These are phyloP conservation scores for Oryzias woworae DNA, from an alignment of 2,113 vertebrate species.

Conservation along the genomic window DNA sequence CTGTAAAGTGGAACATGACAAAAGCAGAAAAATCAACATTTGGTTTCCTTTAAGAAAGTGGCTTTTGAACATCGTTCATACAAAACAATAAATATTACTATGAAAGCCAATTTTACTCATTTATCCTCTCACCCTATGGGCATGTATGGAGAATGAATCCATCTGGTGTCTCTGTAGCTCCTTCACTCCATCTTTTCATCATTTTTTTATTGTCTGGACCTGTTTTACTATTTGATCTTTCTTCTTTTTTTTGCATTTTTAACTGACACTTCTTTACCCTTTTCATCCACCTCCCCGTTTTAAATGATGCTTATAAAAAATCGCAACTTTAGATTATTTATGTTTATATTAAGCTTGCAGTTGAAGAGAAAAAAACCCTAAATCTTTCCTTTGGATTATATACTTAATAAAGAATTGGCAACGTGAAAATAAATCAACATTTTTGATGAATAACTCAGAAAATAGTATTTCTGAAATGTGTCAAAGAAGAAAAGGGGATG, in stretches of 20 bases:
- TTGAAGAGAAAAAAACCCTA: too few relatives aligned
- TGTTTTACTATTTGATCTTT: conserved; percentile 60
- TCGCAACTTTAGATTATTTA: too few relatives aligned
- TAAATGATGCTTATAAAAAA: too few relatives aligned
- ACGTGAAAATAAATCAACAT: too few relatives aligned
- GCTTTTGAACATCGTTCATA: neutral
- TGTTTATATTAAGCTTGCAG: too few relatives aligned
- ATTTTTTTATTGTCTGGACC: conserved; percentile 40
- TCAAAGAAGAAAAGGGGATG: neutral
- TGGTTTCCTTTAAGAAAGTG: neutral
- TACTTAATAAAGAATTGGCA: too few relatives aligned
- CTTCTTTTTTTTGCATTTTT: conserved; percentile 67
- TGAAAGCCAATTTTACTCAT: conserved; percentile 27
- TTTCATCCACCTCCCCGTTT: conserved; percentile 12
- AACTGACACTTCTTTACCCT: conserved; percentile 49
- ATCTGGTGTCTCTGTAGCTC: conserved; percentile 55
- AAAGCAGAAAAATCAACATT: neutral
- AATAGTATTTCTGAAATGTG: too few relatives aligned
- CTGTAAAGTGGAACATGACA: neutral
- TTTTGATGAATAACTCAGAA: too few relatives aligned
- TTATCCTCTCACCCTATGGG: conserved; percentile 24
- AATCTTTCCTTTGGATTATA: too few relatives aligned
- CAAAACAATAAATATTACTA: conserved; percentile 5
- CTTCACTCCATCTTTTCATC: conserved; percentile 19
- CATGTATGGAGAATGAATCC: conserved; percentile 27